Evolutionary conservation across 2,797 vertebrate species (phyloP).

Genomic region (Etheostoma nigrum): DNA sequence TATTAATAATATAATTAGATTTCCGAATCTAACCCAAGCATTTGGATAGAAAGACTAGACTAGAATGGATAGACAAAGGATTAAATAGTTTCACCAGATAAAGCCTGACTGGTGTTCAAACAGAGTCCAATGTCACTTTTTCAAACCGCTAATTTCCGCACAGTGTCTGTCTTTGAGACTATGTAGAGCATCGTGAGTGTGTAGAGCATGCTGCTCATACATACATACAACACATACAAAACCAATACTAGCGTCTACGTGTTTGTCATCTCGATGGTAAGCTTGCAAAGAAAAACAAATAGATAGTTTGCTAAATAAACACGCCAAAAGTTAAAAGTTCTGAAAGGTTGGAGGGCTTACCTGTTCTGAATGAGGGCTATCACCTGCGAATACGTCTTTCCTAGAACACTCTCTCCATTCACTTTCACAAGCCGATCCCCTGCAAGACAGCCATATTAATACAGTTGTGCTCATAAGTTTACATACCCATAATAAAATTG

Average conservation of each 20-base stretch:
- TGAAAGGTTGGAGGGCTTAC: constrained; percentile 76
- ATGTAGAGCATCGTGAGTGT: not conserved
- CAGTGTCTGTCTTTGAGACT: not conserved
- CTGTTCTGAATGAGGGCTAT: constrained; percentile 98
- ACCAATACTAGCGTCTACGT: not conserved
- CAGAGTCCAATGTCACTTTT: not conserved
- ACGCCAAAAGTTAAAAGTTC: not conserved
- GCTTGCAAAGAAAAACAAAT: constrained; percentile 32
- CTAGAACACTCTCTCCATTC: constrained; percentile 95
- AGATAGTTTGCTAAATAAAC: constrained; percentile 17
- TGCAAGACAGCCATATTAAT: constrained; percentile 63
- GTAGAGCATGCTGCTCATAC: constrained; percentile 27
- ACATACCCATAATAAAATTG: too few relatives aligned
- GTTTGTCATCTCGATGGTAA: not conserved
- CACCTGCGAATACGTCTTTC: constrained; percentile 98
- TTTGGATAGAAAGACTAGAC: not conserved
- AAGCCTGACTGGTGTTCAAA: not conserved
- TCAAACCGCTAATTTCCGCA: not conserved
- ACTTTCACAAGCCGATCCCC: constrained; percentile 98
- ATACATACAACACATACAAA: not conserved
- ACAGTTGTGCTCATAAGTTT: too few relatives aligned
- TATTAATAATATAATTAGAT: not conserved
- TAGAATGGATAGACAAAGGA: not conserved
- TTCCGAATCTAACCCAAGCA: not conserved
- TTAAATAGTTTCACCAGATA: not conserved